Percentiles rank a stretch among this genome's conserved stretches.
These are phyloP conservation scores for Garra rufa DNA, from an alignment of 2,113 vertebrate genomes.

Conservation along the genomic window DNA sequence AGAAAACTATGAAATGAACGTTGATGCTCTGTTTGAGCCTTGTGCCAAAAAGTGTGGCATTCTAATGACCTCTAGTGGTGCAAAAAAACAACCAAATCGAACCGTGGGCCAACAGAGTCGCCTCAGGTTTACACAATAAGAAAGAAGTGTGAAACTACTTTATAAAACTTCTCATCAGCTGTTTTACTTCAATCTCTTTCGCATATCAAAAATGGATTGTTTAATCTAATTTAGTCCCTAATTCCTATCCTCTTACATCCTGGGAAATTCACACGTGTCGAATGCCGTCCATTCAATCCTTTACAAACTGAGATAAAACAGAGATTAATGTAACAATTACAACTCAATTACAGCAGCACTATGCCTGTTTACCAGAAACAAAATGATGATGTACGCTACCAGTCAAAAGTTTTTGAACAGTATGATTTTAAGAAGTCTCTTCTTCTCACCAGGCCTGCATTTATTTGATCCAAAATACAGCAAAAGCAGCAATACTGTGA, in stretches of 20 bases:
- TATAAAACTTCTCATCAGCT: neutral
- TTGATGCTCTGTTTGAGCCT: neutral
- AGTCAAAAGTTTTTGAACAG: too few relatives aligned
- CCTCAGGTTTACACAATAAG: neutral
- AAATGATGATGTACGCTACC: constrained; percentile 1
- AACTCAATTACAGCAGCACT: constrained; percentile 2
- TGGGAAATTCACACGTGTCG: constrained; percentile 25
- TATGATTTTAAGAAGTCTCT: too few relatives aligned
- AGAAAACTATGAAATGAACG: neutral
- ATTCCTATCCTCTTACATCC: constrained; percentile 72
- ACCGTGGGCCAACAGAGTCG: neutral
- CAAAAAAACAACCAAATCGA: neutral
- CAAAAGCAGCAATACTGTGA: too few relatives aligned
- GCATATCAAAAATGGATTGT: constrained; percentile 66
- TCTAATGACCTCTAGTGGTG: constrained; percentile 54
- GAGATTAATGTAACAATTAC: constrained; percentile 38
- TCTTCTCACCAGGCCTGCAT: too few relatives aligned
- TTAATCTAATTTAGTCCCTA: constrained; percentile 72
- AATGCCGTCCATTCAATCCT: neutral
- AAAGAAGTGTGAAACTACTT: neutral
- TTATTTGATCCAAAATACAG: too few relatives aligned
- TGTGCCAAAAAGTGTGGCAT: neutral
- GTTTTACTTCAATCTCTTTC: neutral
- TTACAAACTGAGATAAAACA: neutral
- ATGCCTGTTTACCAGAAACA: constrained; percentile 24